Percentiles rank a stretch among this genome's conserved stretches.
These are phyloP conservation scores for Neodiprion pinetum DNA, from an alignment of 1,140 invertebrate genomes.

Conservation along the genomic window DNA sequence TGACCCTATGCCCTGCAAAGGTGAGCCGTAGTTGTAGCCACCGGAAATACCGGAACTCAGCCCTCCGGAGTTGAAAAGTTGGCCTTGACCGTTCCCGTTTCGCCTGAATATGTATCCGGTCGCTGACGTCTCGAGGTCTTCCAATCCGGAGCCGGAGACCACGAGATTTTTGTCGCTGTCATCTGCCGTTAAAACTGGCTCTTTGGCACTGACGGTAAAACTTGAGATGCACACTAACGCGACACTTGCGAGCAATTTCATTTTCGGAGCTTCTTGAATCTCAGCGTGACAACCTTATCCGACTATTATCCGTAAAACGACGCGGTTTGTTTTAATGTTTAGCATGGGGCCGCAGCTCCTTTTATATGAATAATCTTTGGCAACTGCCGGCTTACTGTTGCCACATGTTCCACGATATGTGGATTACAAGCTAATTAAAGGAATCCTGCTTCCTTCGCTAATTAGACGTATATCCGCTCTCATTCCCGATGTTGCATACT, in stretches of 20 bases:
- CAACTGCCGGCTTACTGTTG: neutral
- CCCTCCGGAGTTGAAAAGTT: neutral
- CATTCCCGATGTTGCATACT: neutral
- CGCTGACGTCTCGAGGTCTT: slow-evolving; percentile 33
- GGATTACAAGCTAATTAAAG: slow-evolving; percentile 4
- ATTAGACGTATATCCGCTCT: slow-evolving; percentile 7
- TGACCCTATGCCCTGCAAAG: neutral
- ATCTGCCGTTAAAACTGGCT: neutral
- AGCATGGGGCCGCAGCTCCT: neutral
- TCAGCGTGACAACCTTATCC: neutral
- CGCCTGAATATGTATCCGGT: slow-evolving; percentile 30
- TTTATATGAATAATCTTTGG: slow-evolving; percentile 13
- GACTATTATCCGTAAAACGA: neutral
- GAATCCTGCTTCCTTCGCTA: neutral
- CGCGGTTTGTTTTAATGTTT: neutral
- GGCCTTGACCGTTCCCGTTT: slow-evolving; percentile 6
- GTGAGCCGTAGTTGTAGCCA: neutral
- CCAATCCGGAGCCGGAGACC: neutral
- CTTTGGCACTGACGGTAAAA: neutral
- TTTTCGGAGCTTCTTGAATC: neutral
- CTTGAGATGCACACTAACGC: neutral
- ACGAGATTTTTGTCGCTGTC: neutral
- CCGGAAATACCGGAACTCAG: neutral
- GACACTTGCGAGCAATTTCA: neutral
- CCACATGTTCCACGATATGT: neutral